Evolutionary conservation across 2,113 vertebrate genomes (phyloP), one percentile per base, ranked within the genome.

Genomic region (Ailuropoda melanoleuca): DNA sequence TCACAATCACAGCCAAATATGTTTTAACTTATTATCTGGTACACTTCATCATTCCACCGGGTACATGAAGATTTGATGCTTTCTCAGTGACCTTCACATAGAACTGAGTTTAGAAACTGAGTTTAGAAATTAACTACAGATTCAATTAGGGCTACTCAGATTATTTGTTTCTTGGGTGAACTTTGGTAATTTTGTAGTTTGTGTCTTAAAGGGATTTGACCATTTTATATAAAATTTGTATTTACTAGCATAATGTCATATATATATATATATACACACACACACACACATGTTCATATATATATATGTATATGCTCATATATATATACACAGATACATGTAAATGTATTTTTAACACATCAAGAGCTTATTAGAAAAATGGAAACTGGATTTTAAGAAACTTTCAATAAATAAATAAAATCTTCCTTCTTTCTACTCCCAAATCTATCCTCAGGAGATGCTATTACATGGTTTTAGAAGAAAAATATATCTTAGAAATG

Each of bases 331-430:
- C 4, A 83, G 8, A 34, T 37, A 77, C 56, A 74, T 50, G 17
- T 50, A 8, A 92, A 75, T 81, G 2, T 80, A 3, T 3, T 72
- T 91, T 97, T 64, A 89, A 66, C 70, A 88, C 26, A 84, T 31
- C 55, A 10, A 95, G 15, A 93, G 70, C 31, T 92, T 39, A 43
- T 46, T 60, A 50, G 19, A 70, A 91, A 78, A 95, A 50, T 91
- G 6, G 8, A 81, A 92, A 94, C 31, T 70, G 14, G 13, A 84
- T 84, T 70, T 90, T 80, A 84, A 90, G 53, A 96, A 90, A 81
- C 46, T 85, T 86, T 90, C 6, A 94, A 48, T 90, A 82, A 81
- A 66, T 58, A 86, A 93, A 88, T 78, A 78, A 78, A 31, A 37
- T 2, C 23, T 92, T 82, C 9, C 9, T 68, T 68, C 81, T 91